Evolutionary conservation across 92 coral and sea anemone species (phyloP).

Genomic region (Bergia puertoricense): DNA sequence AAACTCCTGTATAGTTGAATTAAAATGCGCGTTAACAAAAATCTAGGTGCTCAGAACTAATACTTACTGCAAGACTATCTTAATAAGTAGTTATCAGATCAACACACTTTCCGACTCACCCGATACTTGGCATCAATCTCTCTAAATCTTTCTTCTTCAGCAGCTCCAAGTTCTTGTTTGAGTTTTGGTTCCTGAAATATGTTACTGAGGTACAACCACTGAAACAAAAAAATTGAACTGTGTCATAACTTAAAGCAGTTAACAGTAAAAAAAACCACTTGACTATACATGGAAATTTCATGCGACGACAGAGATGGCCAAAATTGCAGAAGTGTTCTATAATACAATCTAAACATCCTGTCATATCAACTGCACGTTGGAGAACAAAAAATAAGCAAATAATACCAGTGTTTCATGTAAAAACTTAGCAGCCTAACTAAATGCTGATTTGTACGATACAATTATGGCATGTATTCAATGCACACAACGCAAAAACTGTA

Average conservation of each 20-base stretch:
- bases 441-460: too few relatives aligned
- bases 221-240: constrained; percentile 14
- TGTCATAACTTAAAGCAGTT: background rate
- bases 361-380: too few relatives aligned
- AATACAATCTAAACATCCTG: too few relatives aligned
- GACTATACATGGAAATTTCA: background rate
- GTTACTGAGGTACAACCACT: constrained; percentile 93
- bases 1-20: constrained; percentile 56
- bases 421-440: background rate
- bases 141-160: constrained; percentile 51
- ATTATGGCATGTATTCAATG: too few relatives aligned
- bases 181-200: constrained; percentile 82
- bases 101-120: constrained; percentile 50
- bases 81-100: background rate
- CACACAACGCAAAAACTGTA: too few relatives aligned
- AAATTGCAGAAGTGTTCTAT: too few relatives aligned
- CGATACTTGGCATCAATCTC: constrained; percentile 78
- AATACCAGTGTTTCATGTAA: too few relatives aligned
- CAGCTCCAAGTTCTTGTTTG: constrained; percentile 48
- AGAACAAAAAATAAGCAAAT: too few relatives aligned
- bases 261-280: background rate
- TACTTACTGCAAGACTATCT: background rate
- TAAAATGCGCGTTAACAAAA: background rate
- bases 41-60: background rate
- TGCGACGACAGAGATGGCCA: background rate